Percentiles rank a stretch among this genome's conserved stretches.
These are phyloP conservation scores for Pseudomyrmex flavicornis DNA, from an alignment of 1,140 invertebrate genomes.

Conservation along the genomic window DNA sequence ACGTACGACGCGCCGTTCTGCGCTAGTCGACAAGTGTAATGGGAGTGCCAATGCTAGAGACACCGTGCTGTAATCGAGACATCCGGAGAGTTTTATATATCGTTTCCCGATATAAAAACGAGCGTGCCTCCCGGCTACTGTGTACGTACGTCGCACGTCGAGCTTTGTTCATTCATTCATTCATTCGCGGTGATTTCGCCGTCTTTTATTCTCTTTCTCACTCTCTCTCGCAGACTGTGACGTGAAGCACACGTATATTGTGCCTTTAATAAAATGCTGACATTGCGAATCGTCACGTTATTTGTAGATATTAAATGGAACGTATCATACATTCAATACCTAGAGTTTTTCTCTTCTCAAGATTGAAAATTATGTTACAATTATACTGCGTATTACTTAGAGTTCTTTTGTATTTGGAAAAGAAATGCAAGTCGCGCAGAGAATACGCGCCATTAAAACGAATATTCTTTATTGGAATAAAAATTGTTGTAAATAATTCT, in stretches of 20 bases:
- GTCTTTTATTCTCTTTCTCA: background rate
- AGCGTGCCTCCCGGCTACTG: background rate
- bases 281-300: too few relatives aligned
- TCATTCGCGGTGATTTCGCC: conserved; percentile 19
- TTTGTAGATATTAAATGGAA: too few relatives aligned
- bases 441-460: conserved; percentile 21
- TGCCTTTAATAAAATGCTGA: too few relatives aligned
- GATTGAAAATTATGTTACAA: too few relatives aligned
- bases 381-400: too few relatives aligned
- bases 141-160: background rate
- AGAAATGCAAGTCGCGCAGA: background rate
- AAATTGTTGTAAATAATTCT: conserved; percentile 33
- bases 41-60: conserved; percentile 38
- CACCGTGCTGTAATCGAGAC: conserved; percentile 53
- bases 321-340: too few relatives aligned
- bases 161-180: conserved; percentile 35
- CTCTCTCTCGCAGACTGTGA: too few relatives aligned
- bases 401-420: background rate
- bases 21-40: conserved; percentile 44
- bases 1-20: conserved; percentile 10
- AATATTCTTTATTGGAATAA: conserved; percentile 1
- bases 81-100: conserved; percentile 50
- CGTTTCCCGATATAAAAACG: conserved; percentile 58
- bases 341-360: too few relatives aligned
- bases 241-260: too few relatives aligned